phyloP scores from a whole-genome alignment of 2,888 invertebrate genomes.

The Polymixis flavicincta region DNA sequence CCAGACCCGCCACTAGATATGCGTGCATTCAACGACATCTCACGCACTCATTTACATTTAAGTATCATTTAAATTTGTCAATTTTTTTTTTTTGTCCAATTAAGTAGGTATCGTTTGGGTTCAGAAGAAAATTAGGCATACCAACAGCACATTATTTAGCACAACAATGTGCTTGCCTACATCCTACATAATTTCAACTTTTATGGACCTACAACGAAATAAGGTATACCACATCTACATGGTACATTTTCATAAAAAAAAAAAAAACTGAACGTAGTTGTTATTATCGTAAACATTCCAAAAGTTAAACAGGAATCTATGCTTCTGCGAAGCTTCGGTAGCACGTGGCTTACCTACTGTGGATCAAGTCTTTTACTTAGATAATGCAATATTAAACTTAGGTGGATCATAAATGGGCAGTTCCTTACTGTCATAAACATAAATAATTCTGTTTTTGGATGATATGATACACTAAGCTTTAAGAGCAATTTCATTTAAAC shows the following conservation, averaged over 20 bases:
- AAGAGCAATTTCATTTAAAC: not conserved
- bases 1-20: slow-evolving; percentile 71
- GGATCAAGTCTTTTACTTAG: not conserved
- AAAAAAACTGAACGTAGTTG: not conserved
- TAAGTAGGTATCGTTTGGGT: slow-evolving; percentile 1
- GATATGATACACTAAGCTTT: not conserved
- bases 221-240: not conserved
- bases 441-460: not conserved
- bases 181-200: not conserved
- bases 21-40: slow-evolving; percentile 65
- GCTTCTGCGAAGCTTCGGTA: not conserved
- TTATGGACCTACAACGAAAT: not conserved
- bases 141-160: not conserved
- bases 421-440: not conserved
- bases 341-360: not conserved
- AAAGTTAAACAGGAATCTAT: not conserved
- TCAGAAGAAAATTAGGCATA: slow-evolving; percentile 1
- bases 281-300: not conserved
- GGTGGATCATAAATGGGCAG: no score
- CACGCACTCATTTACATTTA: slow-evolving; percentile 57
- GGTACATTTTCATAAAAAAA: not conserved
- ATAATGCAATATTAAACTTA: not conserved
- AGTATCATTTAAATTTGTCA: slow-evolving; percentile 53
- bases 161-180: not conserved
- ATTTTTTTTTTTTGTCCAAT: slow-evolving; percentile 20